Evolutionary conservation across 2,888 invertebrate species (phyloP), one percentile per base, ranked within the genome.

Genomic region (Sinohyriopsis cumingii): DNA sequence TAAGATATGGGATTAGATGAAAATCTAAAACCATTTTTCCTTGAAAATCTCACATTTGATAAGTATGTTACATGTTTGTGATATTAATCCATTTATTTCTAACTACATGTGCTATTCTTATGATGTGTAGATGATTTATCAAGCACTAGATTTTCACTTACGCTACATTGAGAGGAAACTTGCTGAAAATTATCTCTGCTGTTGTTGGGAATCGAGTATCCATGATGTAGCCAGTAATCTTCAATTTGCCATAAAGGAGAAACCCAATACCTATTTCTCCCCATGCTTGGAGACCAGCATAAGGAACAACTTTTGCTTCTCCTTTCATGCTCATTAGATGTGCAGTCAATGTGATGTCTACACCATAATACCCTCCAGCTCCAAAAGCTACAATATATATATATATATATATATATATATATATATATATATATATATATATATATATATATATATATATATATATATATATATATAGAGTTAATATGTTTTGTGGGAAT

Each of bases 131-230:
- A 25, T 25, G 25, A 25, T 2, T 25, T 25, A 25, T 25, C 25
- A 25, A 25, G 28, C 28, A 6, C 28, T 33, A 33, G 28, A 33
- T 33, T 33, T n/a, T 20, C 45, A 77, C 75, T 69, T 72, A 84
- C 83, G 62, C 63, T 3, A 86, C 81, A 68, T 83, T 83, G 12
- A 86, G 53, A 19, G 86, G 86, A 55, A 85, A 86, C 59, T 84
- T 84, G n/a, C 67, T 71, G 73, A 82, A 85, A 9, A 69, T 71
- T 20, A 85, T 75, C 63, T 82, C 82, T 15, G 82, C 82, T 19
- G 55, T 62, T 3, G 83, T 82, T 12, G 86, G 86, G 68, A 86
- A 84, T 12, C 71, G 63, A 0, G 79, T 62, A 24, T 81, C 76
- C 67, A 82, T 69, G n/a, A 85, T 76, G 56, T 81, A 71, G 9